These are phyloP conservation scores for Pediacus dermestoides DNA, from an alignment of 2,888 invertebrate genomes.

Conservation along the genomic window DNA sequence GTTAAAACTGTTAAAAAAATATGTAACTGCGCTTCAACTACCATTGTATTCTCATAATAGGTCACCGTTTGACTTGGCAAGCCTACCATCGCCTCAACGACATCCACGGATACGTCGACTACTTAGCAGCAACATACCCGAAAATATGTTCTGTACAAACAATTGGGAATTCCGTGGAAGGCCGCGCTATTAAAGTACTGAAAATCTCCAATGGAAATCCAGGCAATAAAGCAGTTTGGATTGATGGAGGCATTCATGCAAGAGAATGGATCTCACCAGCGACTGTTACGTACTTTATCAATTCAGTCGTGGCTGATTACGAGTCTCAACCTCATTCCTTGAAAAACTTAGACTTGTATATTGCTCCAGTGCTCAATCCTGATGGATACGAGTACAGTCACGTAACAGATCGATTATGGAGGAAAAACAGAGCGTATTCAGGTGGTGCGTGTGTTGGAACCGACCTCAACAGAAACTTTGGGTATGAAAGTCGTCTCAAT, in stretches of 20 bases:
- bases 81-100: conserved; percentile 69
- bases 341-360: conserved; percentile 78
- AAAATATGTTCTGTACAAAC: conserved; percentile 66
- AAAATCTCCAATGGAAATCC: conserved; percentile 67
- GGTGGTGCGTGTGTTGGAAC: conserved; percentile 69
- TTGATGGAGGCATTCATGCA: conserved; percentile 68
- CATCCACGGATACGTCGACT: conserved; percentile 69
- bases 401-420: conserved; percentile 76
- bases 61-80: conserved; percentile 69
- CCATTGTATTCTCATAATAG: conserved; percentile 27
- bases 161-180: conserved; percentile 73
- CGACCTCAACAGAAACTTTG: conserved; percentile 85
- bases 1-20: too few relatives aligned
- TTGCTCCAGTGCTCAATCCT: conserved; percentile 74
- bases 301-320: conserved; percentile 66
- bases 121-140: conserved; percentile 67
- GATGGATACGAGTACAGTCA: conserved; percentile 89
- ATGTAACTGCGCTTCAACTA: not conserved
- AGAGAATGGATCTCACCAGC: conserved; percentile 88
- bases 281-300: conserved; percentile 71
- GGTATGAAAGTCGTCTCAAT: conserved; percentile 43
- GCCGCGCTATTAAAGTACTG: conserved; percentile 67
- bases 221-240: conserved; percentile 59
- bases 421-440: conserved; percentile 65
- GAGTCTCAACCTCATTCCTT: conserved; percentile 62